phyloP scores from a whole-genome alignment of 35 echinoderm and acorn worm species.

The Anneissia japonica region DNA sequence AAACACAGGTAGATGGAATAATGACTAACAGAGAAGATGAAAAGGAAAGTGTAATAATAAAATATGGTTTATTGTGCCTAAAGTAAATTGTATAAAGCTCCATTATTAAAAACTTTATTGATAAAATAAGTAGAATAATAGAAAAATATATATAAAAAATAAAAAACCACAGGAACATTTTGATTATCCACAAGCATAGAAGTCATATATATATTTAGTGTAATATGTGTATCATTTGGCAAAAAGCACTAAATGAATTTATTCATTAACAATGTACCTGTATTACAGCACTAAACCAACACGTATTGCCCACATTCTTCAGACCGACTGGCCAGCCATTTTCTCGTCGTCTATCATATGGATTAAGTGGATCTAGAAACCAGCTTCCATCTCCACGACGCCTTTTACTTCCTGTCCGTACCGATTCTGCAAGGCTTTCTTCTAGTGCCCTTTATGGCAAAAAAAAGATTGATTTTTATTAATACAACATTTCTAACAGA shows the following conservation, averaged over 20 bases:
- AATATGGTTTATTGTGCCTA: too few relatives aligned
- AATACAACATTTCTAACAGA: background rate
- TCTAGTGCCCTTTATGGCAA: slow-evolving; percentile 61
- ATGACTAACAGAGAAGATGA: slow-evolving; percentile 51
- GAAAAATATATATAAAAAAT: too few relatives aligned
- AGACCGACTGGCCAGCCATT: slow-evolving; percentile 91
- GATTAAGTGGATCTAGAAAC: slow-evolving; percentile 91
- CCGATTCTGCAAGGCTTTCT: slow-evolving; percentile 76
- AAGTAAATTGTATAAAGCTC: too few relatives aligned
- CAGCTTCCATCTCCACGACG: slow-evolving; percentile 36
- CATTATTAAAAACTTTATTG: too few relatives aligned
- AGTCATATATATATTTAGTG: too few relatives aligned
- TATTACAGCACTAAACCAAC: slow-evolving; percentile 98
- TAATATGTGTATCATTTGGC: too few relatives aligned
- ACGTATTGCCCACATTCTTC: slow-evolving; percentile 98
- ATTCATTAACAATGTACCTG: too few relatives aligned
- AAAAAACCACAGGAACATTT: too few relatives aligned
- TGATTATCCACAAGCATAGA: too few relatives aligned
- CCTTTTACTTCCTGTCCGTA: slow-evolving; percentile 15
- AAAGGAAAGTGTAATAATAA: too few relatives aligned
- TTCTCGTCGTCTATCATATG: slow-evolving; percentile 75
- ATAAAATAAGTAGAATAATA: too few relatives aligned
- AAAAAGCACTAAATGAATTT: too few relatives aligned
- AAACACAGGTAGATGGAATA: slow-evolving; percentile 93
- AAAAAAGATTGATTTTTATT: background rate